phyloP scores from a whole-genome alignment of 2,113 vertebrate species.

The Morphnarchus princeps region DNA sequence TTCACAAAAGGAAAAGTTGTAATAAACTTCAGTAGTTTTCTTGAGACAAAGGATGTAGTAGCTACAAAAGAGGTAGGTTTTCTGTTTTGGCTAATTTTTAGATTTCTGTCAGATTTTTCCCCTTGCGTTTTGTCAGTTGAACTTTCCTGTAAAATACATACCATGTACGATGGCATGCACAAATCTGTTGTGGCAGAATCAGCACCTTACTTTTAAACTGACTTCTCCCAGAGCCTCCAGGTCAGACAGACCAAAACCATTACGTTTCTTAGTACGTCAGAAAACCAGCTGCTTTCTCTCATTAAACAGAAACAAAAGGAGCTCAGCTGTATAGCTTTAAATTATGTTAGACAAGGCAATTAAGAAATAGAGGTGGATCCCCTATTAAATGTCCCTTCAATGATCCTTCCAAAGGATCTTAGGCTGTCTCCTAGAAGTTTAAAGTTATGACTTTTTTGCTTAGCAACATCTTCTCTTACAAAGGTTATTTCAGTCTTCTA shows the following conservation, averaged over 20 bases:
- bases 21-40: background rate
- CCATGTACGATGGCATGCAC: fast-evolving
- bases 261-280: background rate
- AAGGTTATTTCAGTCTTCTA: background rate
- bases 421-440: background rate
- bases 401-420: background rate
- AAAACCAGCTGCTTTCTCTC: background rate
- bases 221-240: background rate
- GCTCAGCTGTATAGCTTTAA: background rate
- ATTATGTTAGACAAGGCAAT: background rate
- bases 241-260: background rate
- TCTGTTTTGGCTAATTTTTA: background rate
- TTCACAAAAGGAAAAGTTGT: background rate
- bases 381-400: background rate
- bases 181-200: background rate
- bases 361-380: background rate
- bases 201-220: background rate
- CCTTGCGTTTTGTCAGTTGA: background rate
- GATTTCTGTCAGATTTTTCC: background rate
- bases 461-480: background rate
- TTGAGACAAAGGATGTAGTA: background rate
- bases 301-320: background rate
- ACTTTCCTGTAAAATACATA: background rate
- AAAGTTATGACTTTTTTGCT: background rate
- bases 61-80: background rate